These are phyloP conservation scores for Helleia helle DNA, from an alignment of 2,888 invertebrate genomes.

Conservation along the genomic window DNA sequence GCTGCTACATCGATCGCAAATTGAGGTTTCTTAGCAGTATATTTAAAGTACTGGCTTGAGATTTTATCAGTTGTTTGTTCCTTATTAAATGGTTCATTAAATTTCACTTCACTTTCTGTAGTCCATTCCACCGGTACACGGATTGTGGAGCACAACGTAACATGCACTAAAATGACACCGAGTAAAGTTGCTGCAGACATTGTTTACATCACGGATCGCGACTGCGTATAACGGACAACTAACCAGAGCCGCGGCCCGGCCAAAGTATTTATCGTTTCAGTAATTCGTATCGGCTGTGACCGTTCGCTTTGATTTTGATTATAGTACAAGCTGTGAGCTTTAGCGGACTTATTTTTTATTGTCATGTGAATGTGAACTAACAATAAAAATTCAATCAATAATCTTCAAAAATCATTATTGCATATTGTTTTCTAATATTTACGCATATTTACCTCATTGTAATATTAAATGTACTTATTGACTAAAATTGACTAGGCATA, in stretches of 20 bases:
- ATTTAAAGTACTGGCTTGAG: conserved; percentile 51
- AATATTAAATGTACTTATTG: no score
- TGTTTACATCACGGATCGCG: conserved; percentile 61
- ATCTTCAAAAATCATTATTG: no score
- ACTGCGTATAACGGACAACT: conserved; percentile 49
- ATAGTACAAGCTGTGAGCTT: conserved; percentile 30
- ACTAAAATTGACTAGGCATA: no score
- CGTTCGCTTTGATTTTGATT: conserved; percentile 45
- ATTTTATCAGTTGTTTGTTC: conserved; percentile 26
- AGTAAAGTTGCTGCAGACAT: conserved; percentile 44
- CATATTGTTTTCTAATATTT: no score
- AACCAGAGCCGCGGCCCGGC: conserved; percentile 44
- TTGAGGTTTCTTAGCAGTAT: conserved; percentile 54
- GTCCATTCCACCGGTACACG: conserved; percentile 54
- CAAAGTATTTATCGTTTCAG: conserved; percentile 70
- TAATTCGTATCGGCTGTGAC: conserved; percentile 50
- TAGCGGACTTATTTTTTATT: no score
- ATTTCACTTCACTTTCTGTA: conserved; percentile 47
- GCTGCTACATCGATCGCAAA: conserved; percentile 51
- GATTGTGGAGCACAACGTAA: conserved; percentile 46
- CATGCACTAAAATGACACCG: conserved; percentile 37
- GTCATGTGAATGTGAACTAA: no score
- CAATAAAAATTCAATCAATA: no score
- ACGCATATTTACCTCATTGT: no score
- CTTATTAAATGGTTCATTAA: conserved; percentile 27